Conservation (phyloP, 2,797 vertebrate species). For the Eidolon dupreanum region DNA sequence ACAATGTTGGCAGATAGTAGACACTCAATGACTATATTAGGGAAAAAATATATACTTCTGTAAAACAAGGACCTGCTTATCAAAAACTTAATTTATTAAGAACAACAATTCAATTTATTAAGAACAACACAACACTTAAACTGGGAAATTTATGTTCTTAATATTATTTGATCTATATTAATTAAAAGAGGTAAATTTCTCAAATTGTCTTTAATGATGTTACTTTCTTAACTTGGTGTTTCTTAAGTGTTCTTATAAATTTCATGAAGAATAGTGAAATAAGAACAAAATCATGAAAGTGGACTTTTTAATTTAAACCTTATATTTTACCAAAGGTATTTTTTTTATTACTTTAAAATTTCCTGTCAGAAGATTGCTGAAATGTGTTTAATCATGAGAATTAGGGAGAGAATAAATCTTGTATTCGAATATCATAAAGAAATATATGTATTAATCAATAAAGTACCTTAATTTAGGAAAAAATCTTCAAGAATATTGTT, state of each 20-base stretch:
- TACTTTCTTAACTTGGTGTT: not conserved
- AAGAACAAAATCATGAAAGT: not conserved
- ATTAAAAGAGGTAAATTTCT: not conserved
- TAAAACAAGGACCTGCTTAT: not conserved
- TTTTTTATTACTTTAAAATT: not conserved
- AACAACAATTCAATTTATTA: too few species aligned
- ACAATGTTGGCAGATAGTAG: not conserved
- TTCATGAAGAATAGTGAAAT: not conserved
- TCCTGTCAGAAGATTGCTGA: not conserved
- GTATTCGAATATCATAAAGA: not conserved
- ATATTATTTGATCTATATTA: not conserved
- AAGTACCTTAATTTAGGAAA: not conserved
- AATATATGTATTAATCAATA: not conserved
- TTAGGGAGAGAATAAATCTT: not conserved
- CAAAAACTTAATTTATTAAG: not conserved
- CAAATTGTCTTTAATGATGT: not conserved
- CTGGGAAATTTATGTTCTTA: not conserved
- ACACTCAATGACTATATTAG: not conserved
- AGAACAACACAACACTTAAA: not conserved
- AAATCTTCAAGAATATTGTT: not conserved
- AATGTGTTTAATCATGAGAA: constrained; percentile 3
- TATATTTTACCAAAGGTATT: not conserved
- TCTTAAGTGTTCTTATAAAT: not conserved
- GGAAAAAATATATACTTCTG: not conserved
- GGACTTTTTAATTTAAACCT: not conserved